Base-by-base conservation (phyloP, 2,888 invertebrate species). In the Leucoma salicis region DNA sequence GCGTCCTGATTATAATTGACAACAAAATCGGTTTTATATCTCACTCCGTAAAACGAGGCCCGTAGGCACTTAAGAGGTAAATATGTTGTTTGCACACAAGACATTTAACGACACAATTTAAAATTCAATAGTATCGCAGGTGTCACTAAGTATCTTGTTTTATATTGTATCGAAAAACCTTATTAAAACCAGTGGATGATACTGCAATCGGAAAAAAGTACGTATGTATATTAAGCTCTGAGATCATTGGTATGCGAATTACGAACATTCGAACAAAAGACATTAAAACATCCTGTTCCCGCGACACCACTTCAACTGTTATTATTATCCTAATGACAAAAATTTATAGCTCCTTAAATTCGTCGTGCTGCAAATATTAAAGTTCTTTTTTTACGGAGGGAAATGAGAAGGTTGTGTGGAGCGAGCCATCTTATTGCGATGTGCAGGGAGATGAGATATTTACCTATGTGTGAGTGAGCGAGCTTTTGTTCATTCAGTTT, bases 291-390 rank as follows among this genome's bases (percentile, higher is more conserved):
- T 89, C 88, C 88, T 87, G 88, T 82, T 78, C 75, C 74, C 73
- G 67, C 79, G 79, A 81, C 82, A 79, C 70, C 74, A 74, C 72
- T 68, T 55, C 67, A 72, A 66, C 73, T 84, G 78, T 84, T 88
- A 83, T 87, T 88, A 86, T 86, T 86, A 81, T 78, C 78, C 80
- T 87, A 88, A 87, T 88, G 87, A 88, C 79, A 73, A 81, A 85
- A 85, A 87, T 87, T 87, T 89, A 89, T 87, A 74, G 80, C 78
- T 79, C 69, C 83, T 85, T 85, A 86, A 84, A 87, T 81, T 81
- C 69, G 74, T 67, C 82, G 85, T 83, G 84, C 71, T 79, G 84
- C 80, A 82, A 86, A 85, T 85, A 78, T 78, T 82, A 81, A 84
- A 71, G 63, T 54, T 49, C 14, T 54, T 71, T 74, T 66, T 71